Conservation (phyloP, 2,113 vertebrate genomes). For the Dolichallabes microphthalmus region DNA sequence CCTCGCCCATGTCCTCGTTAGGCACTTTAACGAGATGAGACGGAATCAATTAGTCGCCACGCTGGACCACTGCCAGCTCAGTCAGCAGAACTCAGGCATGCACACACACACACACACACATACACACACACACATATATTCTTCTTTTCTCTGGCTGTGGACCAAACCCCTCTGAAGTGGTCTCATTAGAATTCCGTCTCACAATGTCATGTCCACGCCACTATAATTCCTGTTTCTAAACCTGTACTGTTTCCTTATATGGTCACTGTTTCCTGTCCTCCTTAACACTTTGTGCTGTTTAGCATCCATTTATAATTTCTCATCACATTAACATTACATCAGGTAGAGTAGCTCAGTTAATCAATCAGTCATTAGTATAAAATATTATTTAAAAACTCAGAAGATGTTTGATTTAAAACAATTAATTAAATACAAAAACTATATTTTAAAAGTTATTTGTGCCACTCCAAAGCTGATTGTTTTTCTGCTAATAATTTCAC, state of each 20-base stretch:
- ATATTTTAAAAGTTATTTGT: not conserved
- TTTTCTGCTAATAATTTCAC: not conserved
- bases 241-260: not conserved
- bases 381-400: not conserved
- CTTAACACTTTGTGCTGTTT: not conserved
- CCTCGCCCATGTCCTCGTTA: constrained; percentile 89
- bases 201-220: not conserved
- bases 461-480: not conserved
- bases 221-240: not conserved
- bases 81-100: not conserved
- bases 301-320: not conserved
- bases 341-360: not conserved
- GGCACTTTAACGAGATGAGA: constrained; percentile 74
- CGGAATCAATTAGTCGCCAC: not conserved
- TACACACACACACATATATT: not conserved
- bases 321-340: not conserved
- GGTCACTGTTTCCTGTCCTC: not conserved
- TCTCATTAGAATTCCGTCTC: not conserved
- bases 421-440: not conserved
- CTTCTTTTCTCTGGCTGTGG: constrained; percentile 2
- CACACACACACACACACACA: not conserved
- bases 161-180: not conserved
- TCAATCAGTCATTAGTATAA: not conserved
- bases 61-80: not conserved
- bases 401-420: not conserved